A percentile compares a stretch with the other conserved stretches of the same genome.
phyloP scores from a whole-genome alignment of 2,888 invertebrate genomes.

The Congeria kusceri region DNA sequence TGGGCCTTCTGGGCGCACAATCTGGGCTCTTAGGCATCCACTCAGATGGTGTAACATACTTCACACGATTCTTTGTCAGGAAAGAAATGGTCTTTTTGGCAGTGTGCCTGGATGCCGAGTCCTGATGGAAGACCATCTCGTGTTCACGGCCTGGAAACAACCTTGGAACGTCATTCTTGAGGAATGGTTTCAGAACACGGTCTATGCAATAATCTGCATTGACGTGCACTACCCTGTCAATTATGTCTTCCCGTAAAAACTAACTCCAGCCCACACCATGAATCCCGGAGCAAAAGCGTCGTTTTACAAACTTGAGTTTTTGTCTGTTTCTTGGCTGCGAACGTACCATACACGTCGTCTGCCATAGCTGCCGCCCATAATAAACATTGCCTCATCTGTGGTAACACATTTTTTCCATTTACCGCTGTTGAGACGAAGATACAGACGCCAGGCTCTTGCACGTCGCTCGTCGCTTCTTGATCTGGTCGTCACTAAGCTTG shows the following conservation, averaged over 20 bases:
- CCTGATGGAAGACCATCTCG: conserved; percentile 1
- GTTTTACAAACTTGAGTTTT: not conserved
- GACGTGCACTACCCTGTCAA: not conserved
- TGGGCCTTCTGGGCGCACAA: too few species aligned
- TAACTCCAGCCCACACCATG: not conserved
- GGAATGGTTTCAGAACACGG: conserved; percentile 3
- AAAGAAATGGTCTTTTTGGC: too few species aligned
- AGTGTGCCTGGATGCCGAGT: not conserved
- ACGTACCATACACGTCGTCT: conserved; percentile 9
- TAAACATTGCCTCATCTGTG: not conserved
- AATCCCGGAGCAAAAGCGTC: not conserved
- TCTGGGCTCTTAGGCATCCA: too few species aligned
- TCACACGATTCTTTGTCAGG: too few species aligned
- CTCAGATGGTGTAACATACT: too few species aligned
- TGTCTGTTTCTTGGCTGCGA: not conserved
- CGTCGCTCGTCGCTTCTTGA: not conserved
- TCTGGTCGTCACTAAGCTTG: too few species aligned
- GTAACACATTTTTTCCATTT: conserved; percentile 10
- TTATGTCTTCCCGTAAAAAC: not conserved
- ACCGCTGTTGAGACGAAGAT: conserved; percentile 14
- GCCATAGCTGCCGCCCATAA: conserved; percentile 10
- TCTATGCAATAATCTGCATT: not conserved
- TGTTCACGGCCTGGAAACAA: conserved; percentile 13
- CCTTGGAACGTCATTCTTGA: conserved; percentile 10
- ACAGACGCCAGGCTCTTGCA: conserved; percentile 14